phyloP scores from a whole-genome alignment of 2,888 invertebrate species.

The Gandaritis pyraliata region DNA sequence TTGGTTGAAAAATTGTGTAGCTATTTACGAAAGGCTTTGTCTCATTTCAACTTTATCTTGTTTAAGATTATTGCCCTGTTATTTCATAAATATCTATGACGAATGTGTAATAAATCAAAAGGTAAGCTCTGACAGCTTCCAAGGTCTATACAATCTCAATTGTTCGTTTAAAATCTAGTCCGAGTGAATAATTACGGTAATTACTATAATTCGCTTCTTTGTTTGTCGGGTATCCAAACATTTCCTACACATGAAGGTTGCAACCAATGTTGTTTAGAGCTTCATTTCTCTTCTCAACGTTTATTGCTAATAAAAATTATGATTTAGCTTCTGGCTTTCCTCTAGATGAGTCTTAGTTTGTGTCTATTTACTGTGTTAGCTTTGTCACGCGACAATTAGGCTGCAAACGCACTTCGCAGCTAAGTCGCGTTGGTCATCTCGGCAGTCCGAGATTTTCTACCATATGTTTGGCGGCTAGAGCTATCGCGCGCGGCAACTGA shows the following conservation, averaged over 20 bases:
- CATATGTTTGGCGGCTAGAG: too few relatives aligned
- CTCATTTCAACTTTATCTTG: background rate
- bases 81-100: constrained; percentile 19
- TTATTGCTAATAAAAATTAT: constrained; percentile 45
- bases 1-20: too few relatives aligned
- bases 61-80: background rate
- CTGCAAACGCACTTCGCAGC: too few relatives aligned
- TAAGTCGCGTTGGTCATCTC: too few relatives aligned
- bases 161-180: constrained; percentile 57
- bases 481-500: too few relatives aligned
- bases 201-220: constrained; percentile 63
- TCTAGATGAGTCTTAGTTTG: constrained; percentile 35
- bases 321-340: constrained; percentile 20
- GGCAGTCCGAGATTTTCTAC: too few relatives aligned
- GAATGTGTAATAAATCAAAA: constrained; percentile 27
- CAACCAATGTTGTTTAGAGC: constrained; percentile 8
- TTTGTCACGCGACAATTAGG: background rate
- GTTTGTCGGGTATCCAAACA: constrained; percentile 57
- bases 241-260: constrained; percentile 36
- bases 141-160: constrained; percentile 54
- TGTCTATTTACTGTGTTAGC: constrained; percentile 7
- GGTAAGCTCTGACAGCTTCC: constrained; percentile 47
- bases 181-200: constrained; percentile 54
- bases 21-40: too few relatives aligned
- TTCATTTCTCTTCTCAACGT: constrained; percentile 45